These are phyloP conservation scores for Formica selysi DNA, from an alignment of 1,140 invertebrate species.

Conservation along the genomic window DNA sequence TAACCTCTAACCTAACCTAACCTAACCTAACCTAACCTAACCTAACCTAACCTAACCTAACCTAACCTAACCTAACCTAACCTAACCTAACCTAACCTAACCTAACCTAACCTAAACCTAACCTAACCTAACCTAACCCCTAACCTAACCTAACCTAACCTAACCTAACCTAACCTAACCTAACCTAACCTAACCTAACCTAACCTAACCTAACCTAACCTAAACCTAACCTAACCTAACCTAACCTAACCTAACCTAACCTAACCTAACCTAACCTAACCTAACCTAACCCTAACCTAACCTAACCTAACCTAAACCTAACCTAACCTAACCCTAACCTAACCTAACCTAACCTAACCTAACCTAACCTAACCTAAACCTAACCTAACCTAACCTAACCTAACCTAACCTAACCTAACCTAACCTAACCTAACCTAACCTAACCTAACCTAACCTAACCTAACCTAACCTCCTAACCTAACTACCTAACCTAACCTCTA, in stretches of 20 bases:
- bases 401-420: constrained; percentile 5
- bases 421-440: constrained; percentile 2
- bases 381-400: constrained; percentile 62
- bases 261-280: constrained; percentile 14
- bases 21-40: constrained; percentile 9
- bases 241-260: not conserved
- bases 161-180: constrained; percentile 68
- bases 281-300: constrained; percentile 5
- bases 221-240: too few species aligned
- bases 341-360: constrained; percentile 69
- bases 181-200: constrained; percentile 68
- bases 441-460: constrained; percentile 5
- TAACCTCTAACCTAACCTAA: not conserved
- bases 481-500: not conserved
- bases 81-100: constrained; percentile 68
- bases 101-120: constrained; percentile 63
- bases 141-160: constrained; percentile 21
- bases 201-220: constrained; percentile 55
- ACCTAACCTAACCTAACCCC: too few species aligned
- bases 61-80: constrained; percentile 68
- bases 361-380: too few species aligned
- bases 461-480: too few species aligned
- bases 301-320: too few species aligned
- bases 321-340: too few species aligned
- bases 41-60: not conserved